Evolutionary conservation across 2,888 invertebrate genomes (phyloP), one percentile per base, ranked within the genome.

Genomic region (Oxystoma pomonae): DNA sequence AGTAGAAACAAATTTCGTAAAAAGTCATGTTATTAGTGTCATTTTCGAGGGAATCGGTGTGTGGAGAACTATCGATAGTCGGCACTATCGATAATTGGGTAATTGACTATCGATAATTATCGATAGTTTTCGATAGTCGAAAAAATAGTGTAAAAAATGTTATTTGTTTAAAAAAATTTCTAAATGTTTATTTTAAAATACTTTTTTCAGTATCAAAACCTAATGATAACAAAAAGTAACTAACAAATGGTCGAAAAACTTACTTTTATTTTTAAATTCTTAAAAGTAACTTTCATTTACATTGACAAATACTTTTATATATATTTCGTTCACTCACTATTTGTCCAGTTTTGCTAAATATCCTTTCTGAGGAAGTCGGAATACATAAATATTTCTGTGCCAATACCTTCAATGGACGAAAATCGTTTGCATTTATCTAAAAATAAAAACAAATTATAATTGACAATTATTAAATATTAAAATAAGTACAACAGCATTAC

Each of bases 271-370:
- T n/a, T n/a, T n/a, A n/a, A n/a, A n/a, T n/a, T n/a, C n/a, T n/a
- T n/a, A n/a, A n/a, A n/a, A n/a, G n/a, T n/a, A n/a, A 35, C 35
- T 35, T 12, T 12, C 12, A 12, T 35, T 35, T 35, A 35, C 12
- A 35, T 35, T 35, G 12, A 35, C 5, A 35, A 35, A 35, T 35
- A 35, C 35, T 7, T 7, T 3, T 12, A 35, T 35, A 35, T 12
- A 12, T 12, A 3, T 55, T 52, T 61, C 58, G 5, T 2, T 64
- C 58, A 2, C 58, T 58, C 16, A 55, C 9, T 1, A 61, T 58
- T 9, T 57, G 52, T 7, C 58, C 64, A 16, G 60, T 55, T n/a
- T 35, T 20, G n/a, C 64, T 64, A 20, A 58, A 60, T 35, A 55
- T 49, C 12, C 58, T 12, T 58, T 64, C 61, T 50, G 50, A 64